Evolutionary conservation across 1,140 invertebrate genomes (phyloP).

Genomic region (Amphibalanus amphitrite): DNA sequence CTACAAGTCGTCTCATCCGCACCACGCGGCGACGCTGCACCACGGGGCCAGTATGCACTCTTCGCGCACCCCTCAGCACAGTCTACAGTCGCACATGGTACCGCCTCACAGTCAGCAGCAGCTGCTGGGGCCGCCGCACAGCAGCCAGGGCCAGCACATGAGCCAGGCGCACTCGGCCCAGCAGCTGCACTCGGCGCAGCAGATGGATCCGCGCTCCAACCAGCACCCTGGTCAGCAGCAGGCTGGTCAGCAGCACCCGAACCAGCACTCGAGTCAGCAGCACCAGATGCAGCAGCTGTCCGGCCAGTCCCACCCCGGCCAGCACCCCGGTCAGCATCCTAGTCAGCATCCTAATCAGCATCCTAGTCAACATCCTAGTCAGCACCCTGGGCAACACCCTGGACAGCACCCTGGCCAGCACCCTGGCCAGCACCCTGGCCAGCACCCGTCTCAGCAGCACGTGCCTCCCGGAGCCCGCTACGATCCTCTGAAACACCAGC

Average conservation of each 20-base stretch:
- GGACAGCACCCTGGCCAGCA: background rate
- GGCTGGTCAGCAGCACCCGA: background rate
- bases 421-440: too few species aligned
- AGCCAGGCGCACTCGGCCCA: background rate
- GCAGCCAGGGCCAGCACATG: background rate
- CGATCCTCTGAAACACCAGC: background rate
- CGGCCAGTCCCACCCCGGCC: too few species aligned
- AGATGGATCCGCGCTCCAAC: background rate
- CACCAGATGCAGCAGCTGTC: constrained; percentile 1
- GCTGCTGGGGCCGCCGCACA: background rate
- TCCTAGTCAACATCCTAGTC: background rate
- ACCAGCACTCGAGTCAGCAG: background rate
- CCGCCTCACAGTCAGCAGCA: background rate
- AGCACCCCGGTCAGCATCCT: too few species aligned
- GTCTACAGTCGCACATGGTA: background rate
- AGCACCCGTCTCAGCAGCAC: background rate
- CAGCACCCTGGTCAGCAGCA: background rate
- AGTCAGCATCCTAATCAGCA: too few species aligned
- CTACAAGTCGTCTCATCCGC: background rate
- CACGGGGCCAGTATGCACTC: background rate
- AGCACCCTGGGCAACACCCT: background rate
- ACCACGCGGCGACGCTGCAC: background rate
- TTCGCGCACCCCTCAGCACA: background rate
- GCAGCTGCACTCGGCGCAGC: background rate
- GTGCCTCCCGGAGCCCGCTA: background rate